Evolutionary conservation across 2,113 vertebrate species (phyloP), one percentile per base, ranked within the genome.

Genomic region (Elgaria multicarinata): DNA sequence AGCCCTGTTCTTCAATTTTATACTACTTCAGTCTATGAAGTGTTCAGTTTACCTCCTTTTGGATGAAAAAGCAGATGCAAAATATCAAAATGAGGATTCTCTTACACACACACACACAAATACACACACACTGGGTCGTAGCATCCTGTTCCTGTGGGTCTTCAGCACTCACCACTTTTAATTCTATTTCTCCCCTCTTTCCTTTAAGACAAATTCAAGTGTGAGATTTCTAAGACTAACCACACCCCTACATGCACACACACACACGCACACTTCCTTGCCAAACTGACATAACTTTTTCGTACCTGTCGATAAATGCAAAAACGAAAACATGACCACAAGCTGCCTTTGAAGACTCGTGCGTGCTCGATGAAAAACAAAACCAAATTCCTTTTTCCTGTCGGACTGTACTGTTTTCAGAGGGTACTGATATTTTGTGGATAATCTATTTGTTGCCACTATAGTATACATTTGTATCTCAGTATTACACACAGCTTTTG

Each of bases 401-500:
- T 67, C 80, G 77, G 92, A 93, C 94, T 78, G 91, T 90, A 6
- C 93, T 95, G 86, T 95, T 90, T 95, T 87, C 81, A 87, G 93
- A 95, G 97, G 88, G 96, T 95, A 89, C 96, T 83, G 90, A 93
- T 95, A 95, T 92, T 94, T 93, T 83, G 58, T 77, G 90, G 94
- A 95, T 94, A 95, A 94, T 96, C 46, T 93, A 83, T 92, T n/a
- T 87, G 95, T 76, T 95, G 96, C 96, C 97, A 96, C 97, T 96
- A 94, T 97, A 95, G 94, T 96, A 95, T 95, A 91, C 95, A 92
- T 97, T 95, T 97, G 95, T 96, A 95, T 96, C 94, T 97, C 0
- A 95, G 92, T 97, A 97, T 97, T 96, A 97, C 96, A 95, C 96
- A 71, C 66, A 12, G 94, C 95, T 96, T 97, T 95, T 95, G 91